These are phyloP conservation scores for Acanthaster planci DNA, from an alignment of 35 echinoderm and acorn worm genomes.

Conservation along the genomic window DNA sequence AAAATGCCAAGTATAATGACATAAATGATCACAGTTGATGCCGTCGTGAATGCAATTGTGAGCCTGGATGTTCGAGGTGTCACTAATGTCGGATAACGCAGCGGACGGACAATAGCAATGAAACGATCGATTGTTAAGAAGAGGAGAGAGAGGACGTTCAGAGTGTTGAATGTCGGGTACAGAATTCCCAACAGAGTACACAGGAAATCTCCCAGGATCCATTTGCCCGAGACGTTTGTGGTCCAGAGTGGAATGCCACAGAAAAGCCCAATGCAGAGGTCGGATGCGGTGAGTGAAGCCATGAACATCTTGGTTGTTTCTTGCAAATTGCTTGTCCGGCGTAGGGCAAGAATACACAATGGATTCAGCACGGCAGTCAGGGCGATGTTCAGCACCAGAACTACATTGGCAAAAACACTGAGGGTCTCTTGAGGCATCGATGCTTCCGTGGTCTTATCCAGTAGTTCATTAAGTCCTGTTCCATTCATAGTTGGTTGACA, in stretches of 20 bases:
- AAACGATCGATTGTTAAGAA: constrained; percentile 17
- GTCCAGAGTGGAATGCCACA: constrained; percentile 1
- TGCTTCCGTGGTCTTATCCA: too few species aligned
- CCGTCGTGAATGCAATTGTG: neutral
- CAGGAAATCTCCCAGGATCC: neutral
- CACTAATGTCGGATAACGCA: constrained; percentile 18
- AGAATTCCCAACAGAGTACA: neutral
- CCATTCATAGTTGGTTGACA: too few species aligned
- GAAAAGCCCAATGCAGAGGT: constrained; percentile 21
- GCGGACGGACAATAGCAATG: neutral
- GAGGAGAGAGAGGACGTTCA: neutral
- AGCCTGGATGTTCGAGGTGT: neutral
- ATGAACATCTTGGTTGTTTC: constrained; percentile 18
- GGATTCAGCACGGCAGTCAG: neutral
- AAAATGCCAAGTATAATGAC: neutral
- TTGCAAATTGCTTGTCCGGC: neutral
- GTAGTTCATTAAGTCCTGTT: too few species aligned
- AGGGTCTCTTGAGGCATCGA: neutral
- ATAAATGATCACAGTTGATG: neutral
- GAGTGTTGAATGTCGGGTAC: neutral
- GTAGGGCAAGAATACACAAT: neutral
- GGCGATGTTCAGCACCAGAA: neutral
- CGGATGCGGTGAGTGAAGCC: constrained; percentile 6
- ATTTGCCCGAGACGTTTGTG: neutral
- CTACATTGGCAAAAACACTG: neutral